Conservation (phyloP, 1,140 invertebrate genomes). For the Luehdorfia chinensis region DNA sequence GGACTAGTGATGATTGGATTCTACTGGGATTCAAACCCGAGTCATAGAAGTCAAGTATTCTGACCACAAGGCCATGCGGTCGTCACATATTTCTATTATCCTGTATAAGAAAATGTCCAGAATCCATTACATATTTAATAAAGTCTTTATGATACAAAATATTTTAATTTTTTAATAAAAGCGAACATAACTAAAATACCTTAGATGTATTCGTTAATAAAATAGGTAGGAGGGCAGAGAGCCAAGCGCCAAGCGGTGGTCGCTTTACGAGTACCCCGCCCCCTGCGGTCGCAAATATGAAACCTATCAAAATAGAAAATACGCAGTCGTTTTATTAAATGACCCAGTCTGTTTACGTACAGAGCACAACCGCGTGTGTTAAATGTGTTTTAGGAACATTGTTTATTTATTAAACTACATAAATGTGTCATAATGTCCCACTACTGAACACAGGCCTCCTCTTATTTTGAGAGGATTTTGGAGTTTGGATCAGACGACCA, state of each 20-base stretch:
- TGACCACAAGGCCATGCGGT: no score
- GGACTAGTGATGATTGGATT: no score
- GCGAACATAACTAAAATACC: slow-evolving; percentile 25
- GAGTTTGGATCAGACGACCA: no score
- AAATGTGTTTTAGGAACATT: no score
- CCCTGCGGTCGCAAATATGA: slow-evolving; percentile 42
- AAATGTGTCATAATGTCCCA: no score
- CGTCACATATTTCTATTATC: no score
- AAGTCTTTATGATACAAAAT: slow-evolving; percentile 10
- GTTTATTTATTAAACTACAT: not conserved
- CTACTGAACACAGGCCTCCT: no score
- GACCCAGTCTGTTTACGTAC: slow-evolving; percentile 18
- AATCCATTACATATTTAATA: slow-evolving; percentile 17
- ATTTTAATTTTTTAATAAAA: slow-evolving; percentile 22
- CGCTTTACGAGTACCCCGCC: slow-evolving; percentile 30
- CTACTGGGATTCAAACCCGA: no score
- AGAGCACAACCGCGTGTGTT: no score
- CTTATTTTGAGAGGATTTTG: no score
- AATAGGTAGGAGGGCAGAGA: slow-evolving; percentile 30
- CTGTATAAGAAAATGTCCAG: no score
- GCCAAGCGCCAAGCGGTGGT: slow-evolving; percentile 33
- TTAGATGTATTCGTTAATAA: slow-evolving; percentile 25
- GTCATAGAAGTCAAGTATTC: no score
- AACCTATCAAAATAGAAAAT: slow-evolving; percentile 44
- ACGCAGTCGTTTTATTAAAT: slow-evolving; percentile 29